These are phyloP conservation scores for Cryptoblepharus egeriae DNA, from an alignment of 2,797 vertebrate genomes.

Conservation along the genomic window DNA sequence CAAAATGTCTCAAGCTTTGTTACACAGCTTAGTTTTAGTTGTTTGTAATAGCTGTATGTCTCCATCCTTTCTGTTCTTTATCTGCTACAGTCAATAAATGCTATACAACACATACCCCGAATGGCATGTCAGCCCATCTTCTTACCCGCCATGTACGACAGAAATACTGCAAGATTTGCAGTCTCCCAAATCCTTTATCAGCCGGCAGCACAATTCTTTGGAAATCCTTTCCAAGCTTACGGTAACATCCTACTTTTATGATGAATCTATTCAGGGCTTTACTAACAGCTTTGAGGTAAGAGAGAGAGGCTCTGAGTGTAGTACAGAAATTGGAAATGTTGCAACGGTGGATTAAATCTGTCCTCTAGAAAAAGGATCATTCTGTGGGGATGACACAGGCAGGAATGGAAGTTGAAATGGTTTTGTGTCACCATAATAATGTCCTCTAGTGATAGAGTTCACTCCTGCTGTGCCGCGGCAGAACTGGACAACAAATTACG, in stretches of 20 bases:
- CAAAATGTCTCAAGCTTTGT: neutral
- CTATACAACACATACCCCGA: slow-evolving; percentile 51
- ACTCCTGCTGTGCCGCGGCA: neutral
- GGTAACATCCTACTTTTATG: slow-evolving; percentile 53
- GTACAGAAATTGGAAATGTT: slow-evolving; percentile 14
- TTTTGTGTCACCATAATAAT: neutral
- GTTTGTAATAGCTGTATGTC: slow-evolving; percentile 51
- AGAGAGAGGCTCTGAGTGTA: slow-evolving; percentile 1
- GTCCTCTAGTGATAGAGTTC: neutral
- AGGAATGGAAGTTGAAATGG: neutral
- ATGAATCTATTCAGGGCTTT: slow-evolving; percentile 56
- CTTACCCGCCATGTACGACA: slow-evolving; percentile 53
- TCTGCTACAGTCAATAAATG: slow-evolving; percentile 60
- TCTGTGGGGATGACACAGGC: neutral
- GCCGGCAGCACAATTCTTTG: slow-evolving; percentile 63
- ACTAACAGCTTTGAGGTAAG: slow-evolving; percentile 33
- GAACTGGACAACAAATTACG: neutral
- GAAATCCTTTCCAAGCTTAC: slow-evolving; percentile 63
- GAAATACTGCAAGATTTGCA: slow-evolving; percentile 67
- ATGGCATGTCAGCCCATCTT: slow-evolving; percentile 59
- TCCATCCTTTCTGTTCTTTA: slow-evolving; percentile 54
- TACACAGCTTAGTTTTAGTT: slow-evolving; percentile 44
- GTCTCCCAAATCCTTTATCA: slow-evolving; percentile 72
- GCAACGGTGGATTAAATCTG: slow-evolving; percentile 4
- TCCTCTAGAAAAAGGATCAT: slow-evolving; percentile 30